Base-by-base conservation (phyloP, 2,113 vertebrate species). In the Laticauda laticaudata region DNA sequence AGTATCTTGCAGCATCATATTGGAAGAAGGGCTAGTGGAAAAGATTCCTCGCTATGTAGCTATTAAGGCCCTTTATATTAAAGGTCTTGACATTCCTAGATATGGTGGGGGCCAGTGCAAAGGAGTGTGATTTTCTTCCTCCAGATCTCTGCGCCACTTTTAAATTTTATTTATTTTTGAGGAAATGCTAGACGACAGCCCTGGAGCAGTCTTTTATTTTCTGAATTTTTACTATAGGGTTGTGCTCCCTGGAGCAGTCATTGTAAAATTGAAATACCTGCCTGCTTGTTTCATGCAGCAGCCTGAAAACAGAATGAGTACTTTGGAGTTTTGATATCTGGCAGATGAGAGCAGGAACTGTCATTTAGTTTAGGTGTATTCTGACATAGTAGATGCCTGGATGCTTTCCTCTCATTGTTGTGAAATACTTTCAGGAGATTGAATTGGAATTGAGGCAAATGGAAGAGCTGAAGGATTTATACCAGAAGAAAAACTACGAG, bases 401-500 rank as follows among this genome's bases (percentile, higher is more conserved):
- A 91, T 15, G 23, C 59, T 93, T 48, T 57, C 55, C 1, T 89
- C 69, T 89, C 9, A 24, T 61, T 92, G 92, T 59, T 90, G 75
- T 90, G 57, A 57, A 87, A 24, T 90, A 75, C 86, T 95, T 94
- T 34, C 93, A 98, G 98, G 96, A 98, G 92, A 96, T 96, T 93
- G 96, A 97, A 94, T 93, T 54, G 53, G 95, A 98, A 89, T 90
- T 97, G 94, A 97, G 93, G 90, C 95, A 96, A 64, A 96, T 96
- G 95, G 96, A 98, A 92, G 90, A 95, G 69, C 94, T 97, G n/a
- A 97, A 97, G 95, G 95, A 97, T 34, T 93, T 97, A 2, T 97
- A 97, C 94, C 95, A 97, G 93, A 97, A 97, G 91, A 97, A 97
- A n/a, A 97, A 97, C 92, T 96, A 95, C 1, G 96, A 97, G 87